Percentiles rank a stretch among this genome's conserved stretches.
Evolutionary conservation across 1,140 invertebrate genomes (phyloP).

Genomic region (Heliothis virescens): DNA sequence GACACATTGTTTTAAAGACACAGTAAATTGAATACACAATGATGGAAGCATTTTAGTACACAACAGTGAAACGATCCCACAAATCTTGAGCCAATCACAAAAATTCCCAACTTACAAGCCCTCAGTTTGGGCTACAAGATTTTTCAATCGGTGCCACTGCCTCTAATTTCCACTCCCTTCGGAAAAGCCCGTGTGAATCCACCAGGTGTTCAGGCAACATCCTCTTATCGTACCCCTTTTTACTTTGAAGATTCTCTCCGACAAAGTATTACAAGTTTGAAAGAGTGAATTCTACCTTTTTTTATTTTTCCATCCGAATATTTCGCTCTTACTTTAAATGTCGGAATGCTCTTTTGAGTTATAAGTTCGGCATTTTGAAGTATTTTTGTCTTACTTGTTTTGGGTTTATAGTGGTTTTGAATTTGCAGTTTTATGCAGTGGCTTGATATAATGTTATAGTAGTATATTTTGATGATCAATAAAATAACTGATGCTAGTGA

Average conservation of each 20-base stretch:
- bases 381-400: neutral
- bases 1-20: too few species aligned
- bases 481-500: too few species aligned
- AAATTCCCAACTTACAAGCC: too few species aligned
- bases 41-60: too few species aligned
- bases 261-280: conserved; percentile 63
- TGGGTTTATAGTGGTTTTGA: neutral
- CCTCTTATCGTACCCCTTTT: conserved; percentile 60
- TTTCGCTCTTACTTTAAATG: conserved; percentile 44
- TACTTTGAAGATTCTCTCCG: conserved; percentile 61
- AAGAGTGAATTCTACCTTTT: conserved; percentile 51
- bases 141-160: conserved; percentile 55
- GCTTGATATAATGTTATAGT: too few species aligned
- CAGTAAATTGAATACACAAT: too few species aligned
- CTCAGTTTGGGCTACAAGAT: conserved; percentile 47
- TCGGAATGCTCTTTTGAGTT: conserved; percentile 46
- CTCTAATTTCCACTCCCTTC: conserved; percentile 48
- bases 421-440: neutral
- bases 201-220: conserved; percentile 49
- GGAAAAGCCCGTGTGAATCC: conserved; percentile 53
- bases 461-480: too few species aligned
- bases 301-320: conserved; percentile 36
- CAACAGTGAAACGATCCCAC: too few species aligned
- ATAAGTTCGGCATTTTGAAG: conserved; percentile 32
- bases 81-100: too few species aligned